Evolutionary conservation across 2,888 invertebrate species (phyloP).

Genomic region (Silvanus unidentatus): DNA sequence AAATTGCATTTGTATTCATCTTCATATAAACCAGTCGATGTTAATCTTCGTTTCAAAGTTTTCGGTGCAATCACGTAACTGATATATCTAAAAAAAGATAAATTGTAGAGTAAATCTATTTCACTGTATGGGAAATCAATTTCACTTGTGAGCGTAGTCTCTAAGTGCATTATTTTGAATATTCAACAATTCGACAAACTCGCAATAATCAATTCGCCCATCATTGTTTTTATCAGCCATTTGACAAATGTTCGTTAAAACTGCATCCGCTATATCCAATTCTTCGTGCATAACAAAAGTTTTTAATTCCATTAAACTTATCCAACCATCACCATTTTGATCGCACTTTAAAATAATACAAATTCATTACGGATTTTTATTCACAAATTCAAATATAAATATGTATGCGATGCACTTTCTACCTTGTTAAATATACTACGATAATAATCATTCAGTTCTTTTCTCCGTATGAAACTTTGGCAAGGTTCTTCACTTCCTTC

Average conservation of each 20-base stretch:
- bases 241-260: constrained; percentile 58
- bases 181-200: constrained; percentile 60
- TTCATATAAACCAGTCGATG: constrained; percentile 70
- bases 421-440: constrained; percentile 13
- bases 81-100: constrained; percentile 46
- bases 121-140: too few relatives aligned
- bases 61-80: constrained; percentile 11
- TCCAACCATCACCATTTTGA: constrained; percentile 60
- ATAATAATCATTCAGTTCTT: constrained; percentile 5
- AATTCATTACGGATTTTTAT: too few relatives aligned
- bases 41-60: neutral
- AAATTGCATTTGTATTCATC: constrained; percentile 88
- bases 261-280: constrained; percentile 49
- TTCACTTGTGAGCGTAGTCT: too few relatives aligned
- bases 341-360: constrained; percentile 51
- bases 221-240: constrained; percentile 59
- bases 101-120: neutral
- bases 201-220: constrained; percentile 61
- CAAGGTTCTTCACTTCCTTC: too few relatives aligned
- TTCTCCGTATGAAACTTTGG: too few relatives aligned
- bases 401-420: neutral
- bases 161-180: too few relatives aligned
- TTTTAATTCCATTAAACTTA: constrained; percentile 60
- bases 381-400: neutral
- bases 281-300: constrained; percentile 52